These are phyloP conservation scores for Clarias macrocephalus DNA, from an alignment of 2,113 vertebrate genomes.

Conservation along the genomic window DNA sequence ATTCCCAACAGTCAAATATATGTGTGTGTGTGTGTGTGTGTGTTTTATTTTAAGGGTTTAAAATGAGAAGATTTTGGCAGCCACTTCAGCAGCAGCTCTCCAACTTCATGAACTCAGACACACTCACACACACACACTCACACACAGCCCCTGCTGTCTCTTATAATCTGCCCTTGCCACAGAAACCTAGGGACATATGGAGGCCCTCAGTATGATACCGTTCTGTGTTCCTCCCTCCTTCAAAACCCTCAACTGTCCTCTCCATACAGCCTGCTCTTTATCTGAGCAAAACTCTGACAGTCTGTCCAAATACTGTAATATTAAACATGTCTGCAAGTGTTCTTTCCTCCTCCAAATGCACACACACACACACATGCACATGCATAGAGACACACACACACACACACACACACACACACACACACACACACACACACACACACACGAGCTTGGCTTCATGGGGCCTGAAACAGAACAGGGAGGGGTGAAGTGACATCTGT, in stretches of 20 bases:
- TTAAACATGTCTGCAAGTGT: conserved; percentile 30
- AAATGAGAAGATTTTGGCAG: conserved; percentile 59
- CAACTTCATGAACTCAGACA: conserved; percentile 53
- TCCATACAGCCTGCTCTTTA: conserved; percentile 22
- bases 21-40: no score
- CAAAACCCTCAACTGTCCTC: not conserved
- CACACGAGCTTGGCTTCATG: conserved; percentile 43
- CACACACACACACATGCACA: conserved; percentile 11
- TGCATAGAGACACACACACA: not conserved
- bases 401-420: conserved; percentile 30
- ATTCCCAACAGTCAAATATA: not conserved
- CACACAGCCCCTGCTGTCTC: conserved; percentile 61
- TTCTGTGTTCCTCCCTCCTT: conserved; percentile 55
- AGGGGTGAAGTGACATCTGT: conserved; percentile 74
- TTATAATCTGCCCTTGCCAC: conserved; percentile 67
- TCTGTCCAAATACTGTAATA: conserved; percentile 26
- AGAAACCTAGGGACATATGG: conserved; percentile 71
- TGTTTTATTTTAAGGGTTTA: conserved; percentile 66
- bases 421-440: not conserved
- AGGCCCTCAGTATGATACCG: conserved; percentile 43
- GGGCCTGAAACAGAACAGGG: conserved; percentile 54
- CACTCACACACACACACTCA: conserved; percentile 34
- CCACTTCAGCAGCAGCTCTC: conserved; percentile 63
- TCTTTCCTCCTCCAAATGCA: conserved; percentile 27
- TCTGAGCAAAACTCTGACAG: conserved; percentile 29